These are phyloP conservation scores for Lissocephala sabroskyi DNA, from an alignment of 2,888 invertebrate species.

Conservation along the genomic window DNA sequence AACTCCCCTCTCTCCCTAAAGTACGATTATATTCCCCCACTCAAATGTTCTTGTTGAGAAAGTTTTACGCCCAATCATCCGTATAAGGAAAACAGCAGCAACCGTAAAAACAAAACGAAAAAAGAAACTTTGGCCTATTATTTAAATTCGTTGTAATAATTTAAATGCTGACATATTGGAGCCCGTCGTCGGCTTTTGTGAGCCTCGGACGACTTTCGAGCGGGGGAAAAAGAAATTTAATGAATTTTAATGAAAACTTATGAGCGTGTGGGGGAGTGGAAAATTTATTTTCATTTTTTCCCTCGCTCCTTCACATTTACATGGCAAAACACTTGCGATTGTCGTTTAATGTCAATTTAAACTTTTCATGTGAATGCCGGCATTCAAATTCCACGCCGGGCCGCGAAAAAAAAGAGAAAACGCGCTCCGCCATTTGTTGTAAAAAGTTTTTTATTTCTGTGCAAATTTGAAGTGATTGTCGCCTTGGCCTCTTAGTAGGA, in stretches of 20 bases:
- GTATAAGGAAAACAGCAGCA: neutral
- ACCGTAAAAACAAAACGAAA: slow-evolving; percentile 17
- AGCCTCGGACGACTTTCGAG: no score
- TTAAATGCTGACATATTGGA: slow-evolving; percentile 59
- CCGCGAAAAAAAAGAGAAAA: neutral
- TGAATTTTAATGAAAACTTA: slow-evolving; percentile 58
- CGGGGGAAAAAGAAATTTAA: slow-evolving; percentile 47
- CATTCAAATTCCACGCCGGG: no score
- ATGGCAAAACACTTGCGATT: slow-evolving; percentile 33
- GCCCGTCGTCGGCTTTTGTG: slow-evolving; percentile 6
- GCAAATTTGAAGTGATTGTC: slow-evolving; percentile 10
- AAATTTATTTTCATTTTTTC: neutral
- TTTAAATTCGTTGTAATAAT: slow-evolving; percentile 51
- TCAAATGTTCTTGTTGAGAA: no score
- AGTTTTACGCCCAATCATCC: no score
- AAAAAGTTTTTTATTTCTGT: slow-evolving; percentile 13
- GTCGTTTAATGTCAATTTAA: slow-evolving; percentile 44
- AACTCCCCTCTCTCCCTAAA: no score
- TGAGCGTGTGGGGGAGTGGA: slow-evolving; percentile 16
- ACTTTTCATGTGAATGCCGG: slow-evolving; percentile 31
- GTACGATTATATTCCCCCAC: no score
- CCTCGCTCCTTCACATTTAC: slow-evolving; percentile 9
- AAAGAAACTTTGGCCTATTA: slow-evolving; percentile 40
- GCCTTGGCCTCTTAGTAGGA: slow-evolving; percentile 20
- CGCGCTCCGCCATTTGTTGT: slow-evolving; percentile 10